Base-by-base conservation (phyloP, 2,888 invertebrate species). In the Drosophila lutescens region DNA sequence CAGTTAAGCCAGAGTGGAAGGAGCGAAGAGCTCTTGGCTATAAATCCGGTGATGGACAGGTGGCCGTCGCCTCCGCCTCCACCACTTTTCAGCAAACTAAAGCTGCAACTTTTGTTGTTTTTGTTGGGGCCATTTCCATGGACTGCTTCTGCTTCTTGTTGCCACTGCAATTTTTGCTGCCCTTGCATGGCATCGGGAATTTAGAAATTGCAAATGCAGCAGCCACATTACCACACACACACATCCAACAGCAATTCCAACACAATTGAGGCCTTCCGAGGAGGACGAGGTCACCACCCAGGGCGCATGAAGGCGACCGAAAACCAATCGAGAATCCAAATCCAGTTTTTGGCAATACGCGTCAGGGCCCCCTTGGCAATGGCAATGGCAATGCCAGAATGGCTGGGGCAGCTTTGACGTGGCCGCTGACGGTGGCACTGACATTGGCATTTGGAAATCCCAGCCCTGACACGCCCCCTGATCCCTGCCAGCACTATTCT, bases 281-380 rank as follows among this genome's bases (percentile, higher is more conserved):
- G 58, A 53, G 43, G 46, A 47, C 68, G 68, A 66, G 49, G 50
- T 60, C 68, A 54, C 40, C 38, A 63, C 30, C 40, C 50, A 36
- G 13, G 32, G 34, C 36, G 53, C 61, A 63, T 47, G 78, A 73
- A 68, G 63, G 66, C 63, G 46, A 43, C 36, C 61, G 58, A 63
- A 66, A 84, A 61, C 41, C 76, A 73, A 86, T 82, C 61, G 83
- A 78, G 85, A 78, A 79, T 88, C 83, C 86, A 82, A 78, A 79
- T 86, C 83, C 86, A 86, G 79, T 86, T 80, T 73, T 83, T 87
- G 76, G 76, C 68, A 77, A 75, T 61, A 56, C 69, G 55, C 36
- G 58, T 67, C 61, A 71, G 59, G 49, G 61, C 15, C 44, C 44
- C 65, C 65, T 9, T 75, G 74, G 69, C 85, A 67, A 41, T 80